Evolutionary conservation across 2,113 vertebrate species (phyloP), one percentile per base, ranked within the genome.

Genomic region (Stomatorhinus ivindoensis): DNA sequence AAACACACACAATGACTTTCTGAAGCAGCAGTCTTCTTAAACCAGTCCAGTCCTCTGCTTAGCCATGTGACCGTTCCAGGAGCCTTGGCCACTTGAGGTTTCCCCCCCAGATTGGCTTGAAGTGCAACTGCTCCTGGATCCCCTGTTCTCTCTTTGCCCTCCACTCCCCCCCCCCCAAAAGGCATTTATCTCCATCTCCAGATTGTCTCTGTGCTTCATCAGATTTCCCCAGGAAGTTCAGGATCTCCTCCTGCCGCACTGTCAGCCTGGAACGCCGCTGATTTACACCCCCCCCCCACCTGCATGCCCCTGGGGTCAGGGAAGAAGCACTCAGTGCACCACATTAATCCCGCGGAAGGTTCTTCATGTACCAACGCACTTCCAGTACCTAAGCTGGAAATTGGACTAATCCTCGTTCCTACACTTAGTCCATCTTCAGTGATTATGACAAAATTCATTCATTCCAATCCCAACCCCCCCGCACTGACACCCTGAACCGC

Each of bases 291-390:
- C 88, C 89, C 89, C 90, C 35, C 3, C n/a, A 1, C 10, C 61
- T 11, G 61, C n/a, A 61, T 89, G 13, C 93, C 94, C 92, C 90
- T 65, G 39, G 92, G 94, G 92, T 94, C 92, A 94, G 89, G 61
- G 42, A 84, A 94, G 93, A 76, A 17, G 5, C 93, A 92, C 90
- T 92, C 93, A 92, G 93, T 93, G 92, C 92, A 90, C 90, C 90
- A 92, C 89, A 90, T 91, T 94, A 94, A 94, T 94, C 94, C 93
- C 87, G 86, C 91, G 89, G 93, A 91, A 93, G 92, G 93, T 90
- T 91, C 89, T 91, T 89, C 90, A 91, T 84, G 55, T 83, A 53
- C 83, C 47, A 55, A 24, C 51, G 10, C 17, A 87, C 86, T 46
- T 88, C 58, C 89, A 53, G 44, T 47, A 44, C 80, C 53, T 44